These are phyloP conservation scores for Cephus sareptanus DNA, from an alignment of 2,888 invertebrate species.

Conservation along the genomic window DNA sequence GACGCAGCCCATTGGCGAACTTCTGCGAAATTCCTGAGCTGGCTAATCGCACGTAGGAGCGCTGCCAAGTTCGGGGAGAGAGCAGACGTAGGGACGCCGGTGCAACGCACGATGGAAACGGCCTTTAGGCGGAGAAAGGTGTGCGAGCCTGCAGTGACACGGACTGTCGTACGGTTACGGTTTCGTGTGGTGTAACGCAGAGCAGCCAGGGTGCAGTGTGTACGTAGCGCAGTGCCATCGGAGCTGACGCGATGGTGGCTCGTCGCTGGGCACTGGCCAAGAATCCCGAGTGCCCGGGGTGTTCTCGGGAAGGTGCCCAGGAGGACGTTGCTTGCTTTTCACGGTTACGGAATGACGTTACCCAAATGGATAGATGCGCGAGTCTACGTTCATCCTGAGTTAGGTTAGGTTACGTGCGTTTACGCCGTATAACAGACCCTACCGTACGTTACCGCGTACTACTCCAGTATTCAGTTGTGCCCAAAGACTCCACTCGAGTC, in stretches of 20 bases:
- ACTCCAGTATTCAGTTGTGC: background rate
- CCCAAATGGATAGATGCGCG: background rate
- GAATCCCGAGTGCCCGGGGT: constrained; percentile 1
- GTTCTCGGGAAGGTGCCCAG: background rate
- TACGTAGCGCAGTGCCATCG: background rate
- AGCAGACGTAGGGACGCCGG: background rate
- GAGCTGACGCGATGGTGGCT: background rate
- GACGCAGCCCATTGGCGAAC: background rate
- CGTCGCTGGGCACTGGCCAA: background rate
- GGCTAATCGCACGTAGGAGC: background rate
- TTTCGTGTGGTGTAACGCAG: background rate
- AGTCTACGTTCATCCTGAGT: background rate
- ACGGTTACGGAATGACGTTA: background rate
- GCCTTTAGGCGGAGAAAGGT: background rate
- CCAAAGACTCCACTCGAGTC: background rate
- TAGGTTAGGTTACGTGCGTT: background rate
- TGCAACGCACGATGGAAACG: background rate
- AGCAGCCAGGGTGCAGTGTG: background rate
- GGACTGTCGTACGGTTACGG: background rate
- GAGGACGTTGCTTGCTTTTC: background rate
- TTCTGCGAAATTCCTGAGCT: background rate
- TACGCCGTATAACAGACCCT: background rate
- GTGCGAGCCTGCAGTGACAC: background rate
- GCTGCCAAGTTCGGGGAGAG: background rate
- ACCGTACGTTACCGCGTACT: background rate